Evolutionary conservation across 2,888 invertebrate species (phyloP), one percentile per base, ranked within the genome.

Genomic region (Epirrita christyi): DNA sequence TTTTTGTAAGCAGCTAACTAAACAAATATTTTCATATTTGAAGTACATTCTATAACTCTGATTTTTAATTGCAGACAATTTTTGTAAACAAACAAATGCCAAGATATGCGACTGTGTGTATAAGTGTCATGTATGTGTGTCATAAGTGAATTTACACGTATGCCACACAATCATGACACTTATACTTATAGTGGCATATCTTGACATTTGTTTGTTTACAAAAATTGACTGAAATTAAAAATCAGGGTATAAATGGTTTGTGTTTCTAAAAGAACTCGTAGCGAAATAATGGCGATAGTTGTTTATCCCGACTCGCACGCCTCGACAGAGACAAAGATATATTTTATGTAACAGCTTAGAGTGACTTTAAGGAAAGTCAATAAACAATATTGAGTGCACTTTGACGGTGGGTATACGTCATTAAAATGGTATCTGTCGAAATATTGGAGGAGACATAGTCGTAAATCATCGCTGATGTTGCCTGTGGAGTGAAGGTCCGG

Each of bases 331-430:
- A 62, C 60, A 21, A 4, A 21, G 21, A 63, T 62, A n/a, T n/a
- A 65, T 65, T 65, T 67, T 62, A 64, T 60, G 65, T 63, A 65
- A 58, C 52, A 60, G 62, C 62, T 59, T 65, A 61, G 70, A 75
- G 67, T 64, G 72, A 73, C 76, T 73, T 66, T 73, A 61, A 73
- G 70, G 67, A 67, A 73, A 70, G 72, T 66, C 70, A 77, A 81
- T 80, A 79, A 80, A 83, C 79, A 78, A 82, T 78, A 78, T 76
- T 70, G 71, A 77, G 77, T 79, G 81, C 79, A 80, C 68, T 79
- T 71, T 59, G 53, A 21, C 54, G 67, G 68, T 68, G 70, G 73
- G 66, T 66, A 63, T 66, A 70, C 68, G 66, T 80, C 81, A 83
- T 84, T 84, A 81, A 76, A 21, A 74, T 72, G 68, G 70, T 71